Conservation (phyloP, 2,113 vertebrate genomes). For the Opisthocomus hoazin region DNA sequence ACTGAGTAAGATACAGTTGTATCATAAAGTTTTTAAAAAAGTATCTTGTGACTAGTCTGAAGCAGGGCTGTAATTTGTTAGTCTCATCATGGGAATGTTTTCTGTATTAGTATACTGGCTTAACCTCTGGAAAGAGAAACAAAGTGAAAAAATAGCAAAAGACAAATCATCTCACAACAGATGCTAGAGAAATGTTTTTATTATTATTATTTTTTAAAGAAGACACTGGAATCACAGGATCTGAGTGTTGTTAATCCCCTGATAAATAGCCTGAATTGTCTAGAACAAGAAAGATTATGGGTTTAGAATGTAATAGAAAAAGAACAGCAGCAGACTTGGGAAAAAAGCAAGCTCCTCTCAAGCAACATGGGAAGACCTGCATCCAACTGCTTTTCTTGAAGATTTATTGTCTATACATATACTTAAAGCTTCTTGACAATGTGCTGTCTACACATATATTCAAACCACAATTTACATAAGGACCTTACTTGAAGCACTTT, state of each 20-base stretch:
- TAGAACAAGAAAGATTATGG: not conserved
- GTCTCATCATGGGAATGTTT: not conserved
- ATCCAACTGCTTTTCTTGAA: not conserved
- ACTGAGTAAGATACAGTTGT: not conserved
- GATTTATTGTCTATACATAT: not conserved
- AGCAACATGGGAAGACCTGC: not conserved
- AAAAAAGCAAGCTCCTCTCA: not conserved
- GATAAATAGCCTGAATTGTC: not conserved
- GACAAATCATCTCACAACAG: not conserved
- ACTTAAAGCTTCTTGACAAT: not conserved
- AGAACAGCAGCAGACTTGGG: not conserved
- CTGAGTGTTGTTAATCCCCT: not conserved
- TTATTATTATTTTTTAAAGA: not conserved
- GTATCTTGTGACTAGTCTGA: not conserved
- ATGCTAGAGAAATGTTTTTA: not conserved
- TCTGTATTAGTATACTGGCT: not conserved
- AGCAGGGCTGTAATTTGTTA: not conserved
- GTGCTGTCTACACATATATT: not conserved
- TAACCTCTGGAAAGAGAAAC: not conserved
- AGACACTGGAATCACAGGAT: not conserved
- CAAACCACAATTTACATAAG: not conserved
- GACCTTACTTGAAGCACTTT: not conserved
- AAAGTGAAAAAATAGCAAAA: not conserved
- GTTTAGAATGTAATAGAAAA: not conserved
- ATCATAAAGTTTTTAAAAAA: not conserved